These are phyloP conservation scores for Orchestes rusci DNA, from an alignment of 2,888 invertebrate genomes.

Conservation along the genomic window DNA sequence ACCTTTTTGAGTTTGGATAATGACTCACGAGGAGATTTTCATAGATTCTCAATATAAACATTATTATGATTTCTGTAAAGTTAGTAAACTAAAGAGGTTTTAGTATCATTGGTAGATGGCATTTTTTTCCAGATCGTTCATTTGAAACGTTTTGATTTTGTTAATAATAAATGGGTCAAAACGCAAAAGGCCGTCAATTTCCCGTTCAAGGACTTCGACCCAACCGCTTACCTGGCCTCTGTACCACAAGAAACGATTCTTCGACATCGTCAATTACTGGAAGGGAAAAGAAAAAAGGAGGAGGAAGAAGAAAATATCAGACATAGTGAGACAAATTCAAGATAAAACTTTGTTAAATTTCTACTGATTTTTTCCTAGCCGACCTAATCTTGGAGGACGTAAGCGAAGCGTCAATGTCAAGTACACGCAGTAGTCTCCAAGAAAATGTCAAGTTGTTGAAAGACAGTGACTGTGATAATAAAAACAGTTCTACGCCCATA, in stretches of 20 bases:
- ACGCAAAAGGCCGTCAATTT: constrained; percentile 90
- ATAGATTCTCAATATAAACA: constrained; percentile 1
- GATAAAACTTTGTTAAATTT: background rate
- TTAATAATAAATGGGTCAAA: constrained; percentile 89
- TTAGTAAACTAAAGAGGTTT: too few relatives aligned
- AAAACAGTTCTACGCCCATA: background rate
- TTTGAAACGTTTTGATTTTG: constrained; percentile 85
- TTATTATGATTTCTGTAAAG: constrained; percentile 6
- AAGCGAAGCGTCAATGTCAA: constrained; percentile 16
- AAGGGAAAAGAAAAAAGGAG: constrained; percentile 39
- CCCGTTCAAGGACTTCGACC: constrained; percentile 79
- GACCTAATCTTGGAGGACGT: constrained; percentile 23
- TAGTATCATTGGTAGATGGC: too few relatives aligned
- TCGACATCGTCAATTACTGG: constrained; percentile 54
- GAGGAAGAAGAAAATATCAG: constrained; percentile 25
- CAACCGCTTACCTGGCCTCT: constrained; percentile 76
- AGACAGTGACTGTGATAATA: constrained; percentile 8
- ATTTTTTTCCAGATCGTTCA: constrained; percentile 79
- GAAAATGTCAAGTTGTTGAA: constrained; percentile 9
- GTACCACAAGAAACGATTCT: constrained; percentile 71
- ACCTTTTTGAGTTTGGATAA: too few relatives aligned
- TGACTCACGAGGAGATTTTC: too few relatives aligned
- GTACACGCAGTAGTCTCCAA: constrained; percentile 12
- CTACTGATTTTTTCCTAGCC: constrained; percentile 4
- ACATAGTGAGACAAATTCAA: constrained; percentile 4